phyloP scores from a whole-genome alignment of 2,797 vertebrate genomes.

The Pteropus rufus region DNA sequence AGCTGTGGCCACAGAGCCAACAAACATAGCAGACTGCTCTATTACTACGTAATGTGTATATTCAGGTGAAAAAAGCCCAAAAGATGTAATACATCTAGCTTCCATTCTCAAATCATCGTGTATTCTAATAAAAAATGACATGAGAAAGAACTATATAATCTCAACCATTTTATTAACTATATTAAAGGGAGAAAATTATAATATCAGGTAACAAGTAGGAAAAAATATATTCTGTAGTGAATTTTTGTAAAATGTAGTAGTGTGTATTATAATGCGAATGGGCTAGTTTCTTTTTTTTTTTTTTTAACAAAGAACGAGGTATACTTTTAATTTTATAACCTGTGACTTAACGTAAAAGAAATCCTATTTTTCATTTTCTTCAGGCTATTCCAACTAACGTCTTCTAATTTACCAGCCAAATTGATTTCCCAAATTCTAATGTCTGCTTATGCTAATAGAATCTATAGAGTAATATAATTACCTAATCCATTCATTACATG shows the following conservation, averaged over 20 bases:
- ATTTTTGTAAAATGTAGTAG: neutral
- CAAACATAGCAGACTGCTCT: neutral
- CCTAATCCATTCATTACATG: conserved; percentile 61
- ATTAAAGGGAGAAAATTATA: neutral
- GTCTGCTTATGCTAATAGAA: conserved; percentile 50
- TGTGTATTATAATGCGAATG: neutral
- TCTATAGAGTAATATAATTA: conserved; percentile 62
- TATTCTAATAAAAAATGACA: neutral
- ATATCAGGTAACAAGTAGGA: conserved; percentile 8
- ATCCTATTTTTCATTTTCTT: conserved; percentile 63
- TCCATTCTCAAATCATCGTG: neutral
- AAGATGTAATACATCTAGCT: neutral
- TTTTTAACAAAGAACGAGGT: conserved; percentile 3
- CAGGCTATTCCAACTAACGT: conserved; percentile 35
- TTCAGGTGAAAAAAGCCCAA: neutral
- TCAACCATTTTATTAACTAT: neutral
- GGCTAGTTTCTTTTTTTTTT: neutral
- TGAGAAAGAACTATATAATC: neutral
- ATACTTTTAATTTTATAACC: conserved; percentile 50
- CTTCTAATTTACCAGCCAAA: conserved; percentile 63
- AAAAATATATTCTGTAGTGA: neutral
- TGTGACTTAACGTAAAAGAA: conserved; percentile 39
- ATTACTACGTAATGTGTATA: neutral
- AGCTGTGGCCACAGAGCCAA: neutral
- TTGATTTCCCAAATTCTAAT: conserved; percentile 66